Evolutionary conservation across 2,888 invertebrate species (phyloP), one percentile per base, ranked within the genome.

Genomic region (Pandemis heparana): DNA sequence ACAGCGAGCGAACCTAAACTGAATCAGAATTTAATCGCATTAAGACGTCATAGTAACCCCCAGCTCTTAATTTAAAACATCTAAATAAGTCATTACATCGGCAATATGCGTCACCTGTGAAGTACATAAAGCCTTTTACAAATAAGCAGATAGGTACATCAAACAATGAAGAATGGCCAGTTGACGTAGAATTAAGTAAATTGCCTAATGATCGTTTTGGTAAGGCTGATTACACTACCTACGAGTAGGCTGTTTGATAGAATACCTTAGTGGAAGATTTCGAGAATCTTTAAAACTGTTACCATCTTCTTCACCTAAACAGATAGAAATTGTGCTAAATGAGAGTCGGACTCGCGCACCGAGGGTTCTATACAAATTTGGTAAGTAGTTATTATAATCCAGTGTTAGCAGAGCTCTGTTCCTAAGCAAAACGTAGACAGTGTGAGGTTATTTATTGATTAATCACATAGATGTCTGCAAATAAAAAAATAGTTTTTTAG

Each of bases 111-210:
- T 64, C 16, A 65, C 60, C 60, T 32, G 10, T 4, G 10, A 63
- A 16, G 67, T 39, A 74, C 39, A 63, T 10, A 63, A 51, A 74
- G 63, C 18, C 46, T 46, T 32, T 46, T 2, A 38, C 23, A 46
- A 63, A 63, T 23, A 63, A n/a, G 23, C 14, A 32, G 63, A 32
- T 2, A 32, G 23, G 14, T 18, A 7, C 70, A 75, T 68, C 77
- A 43, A 74, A 77, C 78, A 72, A 78, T 77, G 75, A 74, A 72
- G 59, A 76, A 76, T 71, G 16, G 71, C 39, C 61, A n/a, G 59
- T 10, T 66, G 64, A 48, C 70, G 70, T 78, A 63, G 75, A 65
- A 77, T 78, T 75, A 77, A 76, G 70, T 56, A 72, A 78, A 76
- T 76, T 77, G 71, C 70, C 64, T 64, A 68, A 71, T 75, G 64